These are phyloP conservation scores for Drosophila cardini DNA, from an alignment of 1,140 invertebrate species.

Conservation along the genomic window DNA sequence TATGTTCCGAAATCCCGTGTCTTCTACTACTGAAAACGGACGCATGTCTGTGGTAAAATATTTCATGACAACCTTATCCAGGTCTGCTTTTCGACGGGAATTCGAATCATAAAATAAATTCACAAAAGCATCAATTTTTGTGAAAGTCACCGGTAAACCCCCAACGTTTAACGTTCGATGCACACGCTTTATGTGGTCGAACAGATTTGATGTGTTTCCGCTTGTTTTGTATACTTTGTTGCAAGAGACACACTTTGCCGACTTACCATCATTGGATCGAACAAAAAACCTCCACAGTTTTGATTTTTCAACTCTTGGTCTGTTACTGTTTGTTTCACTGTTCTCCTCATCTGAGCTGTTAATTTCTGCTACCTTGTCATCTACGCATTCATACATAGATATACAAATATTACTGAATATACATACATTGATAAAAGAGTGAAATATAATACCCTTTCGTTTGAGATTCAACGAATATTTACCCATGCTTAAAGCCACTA, in stretches of 20 bases:
- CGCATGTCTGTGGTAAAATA: slow-evolving; percentile 17
- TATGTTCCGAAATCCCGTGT: slow-evolving; percentile 20
- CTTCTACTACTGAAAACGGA: slow-evolving; percentile 28
- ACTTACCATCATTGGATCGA: slow-evolving; percentile 6
- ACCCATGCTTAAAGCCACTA: too few species aligned
- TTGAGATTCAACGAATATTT: too few species aligned
- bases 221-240: slow-evolving; percentile 26
- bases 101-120: background rate
- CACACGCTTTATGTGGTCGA: slow-evolving; percentile 18
- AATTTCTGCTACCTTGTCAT: too few species aligned
- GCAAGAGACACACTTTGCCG: background rate
- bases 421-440: too few species aligned
- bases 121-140: background rate
- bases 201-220: slow-evolving; percentile 25
- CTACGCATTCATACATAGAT: too few species aligned
- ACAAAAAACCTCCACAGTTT: slow-evolving; percentile 24
- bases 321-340: too few species aligned
- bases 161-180: slow-evolving; percentile 16
- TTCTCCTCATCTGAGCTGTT: too few species aligned
- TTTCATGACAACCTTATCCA: slow-evolving; percentile 15
- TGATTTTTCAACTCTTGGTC: slow-evolving; percentile 11
- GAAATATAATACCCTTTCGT: too few species aligned
- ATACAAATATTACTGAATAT: too few species aligned
- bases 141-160: background rate
- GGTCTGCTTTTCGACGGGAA: slow-evolving; percentile 15